These are phyloP conservation scores for Sceloporus tristichus DNA, from an alignment of 2,113 vertebrate species.

Conservation along the genomic window DNA sequence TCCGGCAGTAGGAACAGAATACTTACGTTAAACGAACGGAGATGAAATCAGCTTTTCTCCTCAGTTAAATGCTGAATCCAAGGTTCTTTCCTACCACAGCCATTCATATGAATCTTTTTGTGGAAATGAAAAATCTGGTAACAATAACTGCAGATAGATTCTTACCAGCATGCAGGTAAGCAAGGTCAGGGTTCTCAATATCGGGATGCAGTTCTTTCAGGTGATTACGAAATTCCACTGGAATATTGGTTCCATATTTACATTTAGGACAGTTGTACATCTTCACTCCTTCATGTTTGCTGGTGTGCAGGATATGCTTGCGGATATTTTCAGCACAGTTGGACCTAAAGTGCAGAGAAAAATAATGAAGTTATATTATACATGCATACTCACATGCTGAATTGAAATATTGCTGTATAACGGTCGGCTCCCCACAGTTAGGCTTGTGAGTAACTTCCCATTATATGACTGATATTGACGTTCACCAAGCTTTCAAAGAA, in stretches of 20 bases:
- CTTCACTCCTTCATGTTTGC: conserved; percentile 97
- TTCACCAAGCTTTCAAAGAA: conserved; percentile 17
- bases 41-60: conserved; percentile 29
- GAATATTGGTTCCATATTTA: conserved; percentile 90
- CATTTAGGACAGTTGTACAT: conserved; percentile 99
- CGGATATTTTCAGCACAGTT: conserved; percentile 99
- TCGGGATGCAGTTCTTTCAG: conserved; percentile 93
- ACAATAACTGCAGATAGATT: conserved; percentile 7
- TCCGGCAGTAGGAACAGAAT: conserved; percentile 2
- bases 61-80: neutral
- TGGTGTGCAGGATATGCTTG: conserved; percentile 97
- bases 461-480: conserved; percentile 23
- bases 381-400: conserved; percentile 10
- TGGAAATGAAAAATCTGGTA: conserved; percentile 30
- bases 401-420: conserved; percentile 30
- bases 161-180: conserved; percentile 96
- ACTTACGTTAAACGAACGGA: conserved; percentile 6
- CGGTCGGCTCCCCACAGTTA: neutral
- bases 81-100: neutral
- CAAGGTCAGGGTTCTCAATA: conserved; percentile 97
- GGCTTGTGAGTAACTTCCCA: conserved; percentile 29
- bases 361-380: neutral
- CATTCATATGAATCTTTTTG: neutral
- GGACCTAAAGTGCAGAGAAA: conserved; percentile 81
- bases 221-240: conserved; percentile 97